Conservation (phyloP, 2,888 invertebrate species). For the Leptopilina myrica region DNA sequence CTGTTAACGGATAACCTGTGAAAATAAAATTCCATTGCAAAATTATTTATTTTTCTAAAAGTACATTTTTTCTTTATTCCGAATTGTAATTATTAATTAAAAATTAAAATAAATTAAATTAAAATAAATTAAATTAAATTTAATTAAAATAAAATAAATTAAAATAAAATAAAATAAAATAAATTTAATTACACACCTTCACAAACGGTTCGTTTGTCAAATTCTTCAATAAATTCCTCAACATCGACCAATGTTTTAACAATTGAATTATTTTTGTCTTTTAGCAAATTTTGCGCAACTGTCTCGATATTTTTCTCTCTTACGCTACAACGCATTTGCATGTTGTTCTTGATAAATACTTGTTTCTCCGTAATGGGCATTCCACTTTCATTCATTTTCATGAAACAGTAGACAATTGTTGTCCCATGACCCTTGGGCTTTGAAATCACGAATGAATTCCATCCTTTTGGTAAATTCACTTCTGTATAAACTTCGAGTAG, state of each 20-base stretch:
- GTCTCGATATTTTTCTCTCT: constrained; percentile 68
- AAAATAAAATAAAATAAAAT: too few species aligned
- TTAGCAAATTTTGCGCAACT: constrained; percentile 65
- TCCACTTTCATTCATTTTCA: constrained; percentile 65
- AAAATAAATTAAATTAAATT: too few species aligned
- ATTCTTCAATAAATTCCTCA: constrained; percentile 71
- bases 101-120: too few species aligned
- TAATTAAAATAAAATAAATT: too few species aligned
- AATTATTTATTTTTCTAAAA: neutral
- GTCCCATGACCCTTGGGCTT: constrained; percentile 69
- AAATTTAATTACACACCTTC: constrained; percentile 61
- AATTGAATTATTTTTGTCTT: constrained; percentile 61
- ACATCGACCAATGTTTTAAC: constrained; percentile 66
- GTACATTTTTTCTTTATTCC: neutral
- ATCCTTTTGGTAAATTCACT: constrained; percentile 67
- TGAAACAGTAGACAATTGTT: constrained; percentile 69
- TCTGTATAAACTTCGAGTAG: constrained; percentile 71
- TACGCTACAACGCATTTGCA: constrained; percentile 66
- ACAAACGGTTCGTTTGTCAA: constrained; percentile 69
- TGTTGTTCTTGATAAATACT: constrained; percentile 70
- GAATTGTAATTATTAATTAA: neutral
- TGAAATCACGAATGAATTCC: constrained; percentile 69
- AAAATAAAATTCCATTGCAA: constrained; percentile 13
- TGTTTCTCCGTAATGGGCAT: constrained; percentile 71
- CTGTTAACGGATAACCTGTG: constrained; percentile 50